phyloP scores from a whole-genome alignment of 1,140 invertebrate species.

The Mactra quadrangularis region DNA sequence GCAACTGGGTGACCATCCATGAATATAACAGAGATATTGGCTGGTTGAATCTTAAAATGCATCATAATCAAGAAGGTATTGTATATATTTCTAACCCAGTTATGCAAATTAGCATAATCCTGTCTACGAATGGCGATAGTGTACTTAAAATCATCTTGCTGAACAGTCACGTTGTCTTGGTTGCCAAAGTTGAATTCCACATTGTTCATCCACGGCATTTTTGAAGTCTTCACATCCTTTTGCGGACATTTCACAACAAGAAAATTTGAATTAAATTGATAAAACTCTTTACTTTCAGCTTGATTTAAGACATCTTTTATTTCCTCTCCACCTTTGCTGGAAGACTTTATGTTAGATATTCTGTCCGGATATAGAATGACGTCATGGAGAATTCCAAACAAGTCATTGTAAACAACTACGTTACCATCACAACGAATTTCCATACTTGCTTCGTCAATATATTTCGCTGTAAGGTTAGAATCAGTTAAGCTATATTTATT shows the following conservation, averaged over 20 bases:
- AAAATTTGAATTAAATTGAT: constrained; percentile 8
- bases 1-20: constrained; percentile 79
- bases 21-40: constrained; percentile 72
- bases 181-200: background rate
- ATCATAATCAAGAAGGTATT: constrained; percentile 78
- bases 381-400: constrained; percentile 37
- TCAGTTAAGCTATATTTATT: constrained; percentile 13
- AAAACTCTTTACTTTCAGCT: background rate
- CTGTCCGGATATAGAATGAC: constrained; percentile 7
- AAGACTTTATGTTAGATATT: background rate
- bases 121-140: constrained; percentile 68
- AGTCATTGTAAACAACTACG: constrained; percentile 1
- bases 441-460: background rate
- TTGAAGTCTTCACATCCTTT: background rate
- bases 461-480: background rate
- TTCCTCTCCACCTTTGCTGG: constrained; percentile 25
- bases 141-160: background rate
- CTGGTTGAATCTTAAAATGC: constrained; percentile 70
- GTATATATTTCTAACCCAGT: constrained; percentile 79
- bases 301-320: constrained; percentile 18
- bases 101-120: constrained; percentile 81
- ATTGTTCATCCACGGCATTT: background rate
- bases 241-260: constrained; percentile 3
- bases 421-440: background rate
- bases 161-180: background rate